Evolutionary conservation across 2,797 vertebrate genomes (phyloP).

Genomic region (Typhlichthys subterraneus): DNA sequence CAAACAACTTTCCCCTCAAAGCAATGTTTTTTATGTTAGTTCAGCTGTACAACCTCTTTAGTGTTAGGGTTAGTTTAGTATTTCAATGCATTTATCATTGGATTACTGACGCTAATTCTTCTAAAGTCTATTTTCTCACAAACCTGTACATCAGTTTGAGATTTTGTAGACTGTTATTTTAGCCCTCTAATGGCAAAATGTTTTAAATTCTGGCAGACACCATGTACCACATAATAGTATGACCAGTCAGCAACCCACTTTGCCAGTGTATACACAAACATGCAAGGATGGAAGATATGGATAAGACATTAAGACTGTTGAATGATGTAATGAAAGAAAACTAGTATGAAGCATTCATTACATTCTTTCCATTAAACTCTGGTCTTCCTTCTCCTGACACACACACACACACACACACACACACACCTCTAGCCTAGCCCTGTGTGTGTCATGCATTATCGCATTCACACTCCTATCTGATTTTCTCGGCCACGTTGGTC

Average conservation of each 20-base stretch:
- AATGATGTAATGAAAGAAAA: background rate
- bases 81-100: too few species aligned
- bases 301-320: background rate
- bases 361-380: background rate
- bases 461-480: constrained; percentile 5
- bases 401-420: constrained; percentile 8
- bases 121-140: too few species aligned
- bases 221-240: too few species aligned
- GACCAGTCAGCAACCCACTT: background rate
- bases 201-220: too few species aligned
- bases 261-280: background rate
- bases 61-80: too few species aligned
- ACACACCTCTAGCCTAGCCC: background rate
- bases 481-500: background rate
- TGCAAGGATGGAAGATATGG: background rate
- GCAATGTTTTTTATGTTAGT: too few species aligned
- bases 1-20: too few species aligned
- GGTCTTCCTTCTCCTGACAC: background rate
- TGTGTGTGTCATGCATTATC: background rate
- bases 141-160: too few species aligned
- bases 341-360: background rate
- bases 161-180: too few species aligned
- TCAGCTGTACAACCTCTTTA: too few species aligned
- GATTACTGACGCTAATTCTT: too few species aligned
- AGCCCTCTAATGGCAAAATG: too few species aligned